Evolutionary conservation across 2,113 vertebrate species (phyloP).

Genomic region (Columba livia): DNA sequence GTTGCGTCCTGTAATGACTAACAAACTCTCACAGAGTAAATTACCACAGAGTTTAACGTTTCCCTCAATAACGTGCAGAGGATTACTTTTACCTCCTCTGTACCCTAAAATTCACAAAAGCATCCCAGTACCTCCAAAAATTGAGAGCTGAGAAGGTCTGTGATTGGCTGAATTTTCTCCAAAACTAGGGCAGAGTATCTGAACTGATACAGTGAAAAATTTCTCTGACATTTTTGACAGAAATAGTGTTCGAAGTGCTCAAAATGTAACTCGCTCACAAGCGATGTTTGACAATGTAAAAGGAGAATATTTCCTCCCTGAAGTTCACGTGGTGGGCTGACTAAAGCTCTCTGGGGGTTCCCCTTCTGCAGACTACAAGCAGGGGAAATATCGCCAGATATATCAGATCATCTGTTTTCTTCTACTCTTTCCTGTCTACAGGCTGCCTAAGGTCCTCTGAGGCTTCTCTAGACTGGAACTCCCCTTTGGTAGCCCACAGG

Average conservation of each 20-base stretch:
- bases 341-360: slow-evolving; percentile 35
- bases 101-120: not conserved
- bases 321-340: slow-evolving; percentile 42
- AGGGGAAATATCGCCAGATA: slow-evolving; percentile 22
- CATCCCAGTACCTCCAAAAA: not conserved
- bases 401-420: slow-evolving; percentile 33
- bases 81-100: not conserved
- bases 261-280: not conserved
- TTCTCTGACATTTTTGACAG: not conserved
- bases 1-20: not conserved
- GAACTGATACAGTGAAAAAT: not conserved
- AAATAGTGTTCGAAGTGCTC: slow-evolving; percentile 6
- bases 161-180: not conserved
- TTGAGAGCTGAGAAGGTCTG: not conserved
- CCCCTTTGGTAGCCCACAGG: not conserved
- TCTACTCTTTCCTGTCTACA: slow-evolving; percentile 5
- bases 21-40: not conserved
- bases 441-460: not conserved
- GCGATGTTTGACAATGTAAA: not conserved
- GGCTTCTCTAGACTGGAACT: not conserved
- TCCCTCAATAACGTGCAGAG: not conserved
- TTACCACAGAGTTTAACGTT: not conserved
- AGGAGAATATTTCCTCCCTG: slow-evolving; percentile 37
- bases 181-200: not conserved
- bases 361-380: slow-evolving; percentile 34